Conservation (phyloP, 2,113 vertebrate species). For the Bubalus kerabau region DNA sequence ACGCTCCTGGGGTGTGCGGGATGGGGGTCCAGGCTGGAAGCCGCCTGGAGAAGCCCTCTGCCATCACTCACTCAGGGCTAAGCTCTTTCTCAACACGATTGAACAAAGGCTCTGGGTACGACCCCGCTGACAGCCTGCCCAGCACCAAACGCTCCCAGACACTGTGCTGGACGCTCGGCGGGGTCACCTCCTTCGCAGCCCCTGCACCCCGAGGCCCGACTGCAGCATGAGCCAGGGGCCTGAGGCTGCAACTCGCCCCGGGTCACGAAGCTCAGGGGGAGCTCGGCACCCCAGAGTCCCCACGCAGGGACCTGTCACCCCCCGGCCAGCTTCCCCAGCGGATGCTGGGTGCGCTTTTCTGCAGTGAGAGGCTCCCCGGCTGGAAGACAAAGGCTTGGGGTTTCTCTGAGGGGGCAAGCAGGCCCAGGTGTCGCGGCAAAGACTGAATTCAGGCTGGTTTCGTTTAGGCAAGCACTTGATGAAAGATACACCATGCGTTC, state of each 20-base stretch:
- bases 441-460: neutral
- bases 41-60: neutral
- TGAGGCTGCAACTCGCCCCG: rapidly evolving
- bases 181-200: neutral
- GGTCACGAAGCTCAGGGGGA: neutral
- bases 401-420: neutral
- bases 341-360: neutral
- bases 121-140: neutral
- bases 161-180: rapidly evolving
- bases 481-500: neutral
- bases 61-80: rapidly evolving
- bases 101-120: neutral
- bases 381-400: neutral
- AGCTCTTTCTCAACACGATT: rapidly evolving
- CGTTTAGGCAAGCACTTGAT: neutral
- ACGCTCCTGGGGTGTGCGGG: rapidly evolving
- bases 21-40: neutral
- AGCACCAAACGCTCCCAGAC: neutral
- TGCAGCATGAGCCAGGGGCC: neutral
- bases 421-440: neutral
- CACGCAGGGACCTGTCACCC: rapidly evolving
- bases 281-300: neutral
- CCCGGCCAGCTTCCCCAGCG: neutral
- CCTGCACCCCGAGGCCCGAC: rapidly evolving
- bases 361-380: neutral